Percentiles rank a stretch among this genome's conserved stretches.
These are phyloP conservation scores for Balaenoptera acutorostrata DNA, from an alignment of 2,113 vertebrate species.

Conservation along the genomic window DNA sequence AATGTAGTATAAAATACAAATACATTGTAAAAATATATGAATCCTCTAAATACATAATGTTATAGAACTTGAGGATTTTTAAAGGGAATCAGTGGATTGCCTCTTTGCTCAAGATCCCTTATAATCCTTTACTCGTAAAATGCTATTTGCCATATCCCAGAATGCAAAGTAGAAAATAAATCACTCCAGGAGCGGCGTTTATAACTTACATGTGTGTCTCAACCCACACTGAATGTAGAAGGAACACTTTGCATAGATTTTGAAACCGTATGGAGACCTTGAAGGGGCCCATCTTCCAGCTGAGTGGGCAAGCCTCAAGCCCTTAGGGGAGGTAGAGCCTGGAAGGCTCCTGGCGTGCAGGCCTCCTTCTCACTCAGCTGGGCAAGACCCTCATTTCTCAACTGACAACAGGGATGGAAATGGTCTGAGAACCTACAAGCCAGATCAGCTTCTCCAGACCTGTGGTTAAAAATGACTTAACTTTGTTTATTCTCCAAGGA, in stretches of 20 bases:
- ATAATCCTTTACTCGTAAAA: background rate
- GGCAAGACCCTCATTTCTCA: background rate
- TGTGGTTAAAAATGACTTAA: background rate
- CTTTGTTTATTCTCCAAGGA: background rate
- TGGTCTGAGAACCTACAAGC: background rate
- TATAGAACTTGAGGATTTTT: background rate
- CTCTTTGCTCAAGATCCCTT: background rate
- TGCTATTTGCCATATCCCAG: background rate
- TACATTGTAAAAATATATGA: background rate
- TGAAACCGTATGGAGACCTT: background rate
- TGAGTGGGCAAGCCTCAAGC: background rate
- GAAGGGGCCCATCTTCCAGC: background rate
- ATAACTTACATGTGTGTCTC: background rate
- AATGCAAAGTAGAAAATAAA: background rate
- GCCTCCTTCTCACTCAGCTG: background rate
- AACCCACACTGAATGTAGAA: background rate
- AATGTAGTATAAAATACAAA: background rate
- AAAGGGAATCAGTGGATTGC: background rate
- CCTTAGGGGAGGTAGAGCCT: fast-evolving
- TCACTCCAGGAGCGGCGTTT: background rate
- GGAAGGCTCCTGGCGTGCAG: fast-evolving
- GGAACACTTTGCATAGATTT: background rate
- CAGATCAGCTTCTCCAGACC: background rate
- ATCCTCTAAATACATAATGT: background rate
- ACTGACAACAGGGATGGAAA: background rate